Base-by-base conservation (phyloP, 2,797 vertebrate species). In the Enteromius radiatus region DNA sequence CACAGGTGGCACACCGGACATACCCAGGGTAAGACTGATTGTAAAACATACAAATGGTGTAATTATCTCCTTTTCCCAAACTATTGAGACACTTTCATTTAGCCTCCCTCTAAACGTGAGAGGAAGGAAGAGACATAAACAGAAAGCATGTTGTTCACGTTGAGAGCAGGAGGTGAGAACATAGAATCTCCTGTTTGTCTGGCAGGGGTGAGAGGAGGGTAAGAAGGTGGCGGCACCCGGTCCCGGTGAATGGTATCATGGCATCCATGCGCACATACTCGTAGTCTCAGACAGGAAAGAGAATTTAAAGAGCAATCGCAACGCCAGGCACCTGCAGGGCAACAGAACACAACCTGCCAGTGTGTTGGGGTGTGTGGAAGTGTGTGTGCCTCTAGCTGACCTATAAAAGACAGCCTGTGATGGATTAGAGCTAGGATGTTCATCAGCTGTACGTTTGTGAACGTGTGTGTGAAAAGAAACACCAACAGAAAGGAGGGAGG, bases 301-400 rank as follows among this genome's bases (percentile, higher is more conserved):
- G 88, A 87, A 93, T 96, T 95, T 96, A 97, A 96, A 95, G 93
- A 94, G 92, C 90, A 94, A 94, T 93, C 94, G 92, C 94, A 94
- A 95, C 94, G 96, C 94, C 94, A 94, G 91, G 91, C 91, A 95
- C 93, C 94, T 94, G 94, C 93, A 92, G 91, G 89, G 85, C 90
- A 93, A 92, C 93, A 93, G 92, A 92, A 92, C 91, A 93, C 92
- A 90, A 92, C 91, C 92, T 91, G 91, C 92, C 93, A 93, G 90
- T 89, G 74, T 87, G 83, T 81, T 67, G 63, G 65, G 76, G 78
- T 87, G 84, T 84, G 69, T 74, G 80, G 47, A 61, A 79, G 56
- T 80, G 85, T 85, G 84, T 83, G 78, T 79, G 68, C 88, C 77
- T 71, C 54, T 82, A 82, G 86, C 86, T 80, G 90, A 91, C 94